Conservation (phyloP, 2,888 invertebrate species). For the Stenurella melanura region DNA sequence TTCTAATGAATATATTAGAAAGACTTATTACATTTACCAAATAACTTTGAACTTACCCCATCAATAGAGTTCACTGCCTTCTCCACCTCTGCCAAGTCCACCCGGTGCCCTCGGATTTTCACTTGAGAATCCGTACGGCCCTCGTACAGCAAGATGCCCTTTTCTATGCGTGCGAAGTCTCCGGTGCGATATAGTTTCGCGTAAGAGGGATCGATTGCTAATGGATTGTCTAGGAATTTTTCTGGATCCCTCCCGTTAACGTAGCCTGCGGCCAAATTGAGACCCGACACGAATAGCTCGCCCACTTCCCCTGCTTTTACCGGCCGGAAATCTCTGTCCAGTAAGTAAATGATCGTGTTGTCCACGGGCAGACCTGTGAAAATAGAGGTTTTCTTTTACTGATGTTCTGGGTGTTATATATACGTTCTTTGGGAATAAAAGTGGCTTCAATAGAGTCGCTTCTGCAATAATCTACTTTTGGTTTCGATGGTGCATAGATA, state of each 20-base stretch:
- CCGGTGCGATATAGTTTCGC: conserved; percentile 88
- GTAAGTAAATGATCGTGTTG: conserved; percentile 87
- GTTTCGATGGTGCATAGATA: no score
- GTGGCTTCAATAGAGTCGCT: no score
- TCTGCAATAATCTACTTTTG: no score
- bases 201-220: conserved; percentile 81
- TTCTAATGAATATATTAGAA: no score
- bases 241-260: conserved; percentile 82
- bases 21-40: no score
- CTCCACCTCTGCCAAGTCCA: conserved; percentile 90
- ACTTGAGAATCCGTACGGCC: conserved; percentile 90
- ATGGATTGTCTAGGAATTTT: conserved; percentile 85
- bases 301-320: conserved; percentile 85
- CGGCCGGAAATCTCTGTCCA: conserved; percentile 84
- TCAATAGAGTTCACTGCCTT: conserved; percentile 79
- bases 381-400: conserved; percentile 13
- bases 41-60: conserved; percentile 68
- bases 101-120: conserved; percentile 90
- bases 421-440: no score
- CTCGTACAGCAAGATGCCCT: conserved; percentile 82
- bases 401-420: conserved; percentile 2
- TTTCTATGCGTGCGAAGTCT: conserved; percentile 85
- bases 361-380: conserved; percentile 82
- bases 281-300: conserved; percentile 88
- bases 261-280: conserved; percentile 88